Percentiles rank a stretch among this genome's conserved stretches.
These are phyloP conservation scores for Benitochromis conjunctus DNA, from an alignment of 2,113 vertebrate genomes.

Conservation along the genomic window DNA sequence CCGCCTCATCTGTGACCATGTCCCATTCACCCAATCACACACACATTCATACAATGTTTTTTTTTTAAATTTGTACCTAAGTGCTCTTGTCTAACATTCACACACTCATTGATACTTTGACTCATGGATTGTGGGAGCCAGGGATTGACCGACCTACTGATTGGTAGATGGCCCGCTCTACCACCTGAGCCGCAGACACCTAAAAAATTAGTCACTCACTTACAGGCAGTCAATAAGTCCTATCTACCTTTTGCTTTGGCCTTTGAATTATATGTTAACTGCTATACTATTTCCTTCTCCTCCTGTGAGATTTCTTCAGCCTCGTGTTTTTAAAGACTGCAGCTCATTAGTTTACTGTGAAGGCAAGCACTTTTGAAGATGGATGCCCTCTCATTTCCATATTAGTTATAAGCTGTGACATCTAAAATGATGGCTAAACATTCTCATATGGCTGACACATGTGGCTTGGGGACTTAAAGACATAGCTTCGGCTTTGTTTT, in stretches of 20 bases:
- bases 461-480: constrained; percentile 16
- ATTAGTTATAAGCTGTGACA: constrained; percentile 28
- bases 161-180: neutral
- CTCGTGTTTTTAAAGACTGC: constrained; percentile 10
- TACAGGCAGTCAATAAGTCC: neutral
- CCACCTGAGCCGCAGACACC: neutral
- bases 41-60: neutral
- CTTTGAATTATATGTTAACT: constrained; percentile 10
- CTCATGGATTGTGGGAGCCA: neutral
- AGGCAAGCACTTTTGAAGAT: constrained; percentile 4
- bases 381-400: constrained; percentile 9
- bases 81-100: neutral
- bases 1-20: neutral
- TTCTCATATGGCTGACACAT: constrained; percentile 47
- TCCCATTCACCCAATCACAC: neutral
- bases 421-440: constrained; percentile 33
- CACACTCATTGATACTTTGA: neutral
- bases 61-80: neutral
- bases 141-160: neutral
- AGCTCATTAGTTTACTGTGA: constrained; percentile 22
- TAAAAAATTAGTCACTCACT: neutral
- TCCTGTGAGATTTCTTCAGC: neutral
- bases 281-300: neutral
- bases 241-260: neutral
- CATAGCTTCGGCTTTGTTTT: constrained; percentile 14